Base-by-base conservation (phyloP, 2,797 vertebrate species). In the Acipenser transmontanus region DNA sequence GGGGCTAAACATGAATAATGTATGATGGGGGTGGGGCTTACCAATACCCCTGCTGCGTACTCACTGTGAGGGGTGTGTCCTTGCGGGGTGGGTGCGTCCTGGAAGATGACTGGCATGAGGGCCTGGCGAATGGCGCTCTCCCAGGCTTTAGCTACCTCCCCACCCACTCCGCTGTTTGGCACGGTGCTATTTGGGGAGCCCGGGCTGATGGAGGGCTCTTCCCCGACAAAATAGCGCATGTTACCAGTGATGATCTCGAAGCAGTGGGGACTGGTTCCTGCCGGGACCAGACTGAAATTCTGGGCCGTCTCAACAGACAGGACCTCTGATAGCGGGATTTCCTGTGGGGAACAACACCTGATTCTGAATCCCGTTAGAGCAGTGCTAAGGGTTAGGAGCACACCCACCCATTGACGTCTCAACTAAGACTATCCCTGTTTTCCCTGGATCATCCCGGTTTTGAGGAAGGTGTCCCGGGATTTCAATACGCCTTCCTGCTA, bases 261-360 rank as follows among this genome's bases (percentile, higher is more conserved):
- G 82, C 93, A 95, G 81, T 95, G 94, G n/a, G 90, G 91, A 71
- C 85, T 93, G 65, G 91, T 91, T 47, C 91, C 90, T 0, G 84
- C 69, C 0, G 90, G 87, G 17, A 92, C 80, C 0, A 93, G 85
- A 48, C 74, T 84, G 75, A 92, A 93, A 78, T 94, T 87, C 14
- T 85, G 81, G 0, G 92, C 90, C 0, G 87, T 76, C n/a, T 91
- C 88, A 62, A 95, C 82, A 1, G 91, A 80, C 63, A 97, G 85
- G 69, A 97, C 90, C 80, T 96, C 94, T 0, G 94, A 96, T 1
- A 97, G 81, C 0, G 95, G 94, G 34, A 97, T 92, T 77, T 96
- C 94, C 95, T 97, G 75, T 51, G 1, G 48, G 64, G 11, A 57
- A 10, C 65, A 1, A 7, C 20, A 14, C 34, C 34, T 4, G 34